Evolutionary conservation across 2,113 vertebrate genomes (phyloP).

Genomic region (Upupa epops): DNA sequence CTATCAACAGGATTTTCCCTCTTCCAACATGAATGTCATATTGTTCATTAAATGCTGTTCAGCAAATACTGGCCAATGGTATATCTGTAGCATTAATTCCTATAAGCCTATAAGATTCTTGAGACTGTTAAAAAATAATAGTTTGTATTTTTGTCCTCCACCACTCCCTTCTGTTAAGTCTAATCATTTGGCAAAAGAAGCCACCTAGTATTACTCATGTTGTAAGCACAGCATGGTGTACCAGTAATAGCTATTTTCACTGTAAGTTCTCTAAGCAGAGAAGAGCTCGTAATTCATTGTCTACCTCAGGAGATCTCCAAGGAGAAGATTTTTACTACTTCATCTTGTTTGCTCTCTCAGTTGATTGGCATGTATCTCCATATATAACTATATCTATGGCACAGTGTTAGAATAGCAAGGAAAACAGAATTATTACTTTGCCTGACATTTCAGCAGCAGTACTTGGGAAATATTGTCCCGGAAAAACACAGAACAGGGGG

Average conservation of each 20-base stretch:
- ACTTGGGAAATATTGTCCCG: constrained; percentile 62
- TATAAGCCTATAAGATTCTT: not conserved
- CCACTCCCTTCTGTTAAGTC: not conserved
- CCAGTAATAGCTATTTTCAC: not conserved
- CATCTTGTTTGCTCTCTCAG: constrained; percentile 48
- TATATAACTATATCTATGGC: constrained; percentile 68
- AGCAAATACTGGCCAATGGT: not conserved
- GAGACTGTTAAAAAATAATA: not conserved
- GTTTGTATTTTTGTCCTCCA: not conserved
- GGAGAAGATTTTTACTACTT: constrained; percentile 44
- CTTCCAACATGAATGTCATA: not conserved
- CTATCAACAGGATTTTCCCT: not conserved
- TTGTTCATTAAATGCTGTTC: not conserved
- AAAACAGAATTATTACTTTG: constrained; percentile 63
- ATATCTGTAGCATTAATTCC: not conserved
- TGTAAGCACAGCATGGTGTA: not conserved
- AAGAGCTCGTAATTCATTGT: constrained; percentile 41
- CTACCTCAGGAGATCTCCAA: constrained; percentile 45
- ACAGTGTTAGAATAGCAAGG: constrained; percentile 70
- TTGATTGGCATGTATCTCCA: constrained; percentile 64
- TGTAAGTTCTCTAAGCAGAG: not conserved
- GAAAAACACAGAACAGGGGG: constrained; percentile 60
- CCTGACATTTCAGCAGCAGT: constrained; percentile 66
- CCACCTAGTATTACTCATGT: not conserved
- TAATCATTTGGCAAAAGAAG: constrained; percentile 15